These are phyloP conservation scores for Ageneiosus marmoratus DNA, from an alignment of 2,113 vertebrate species.

Conservation along the genomic window DNA sequence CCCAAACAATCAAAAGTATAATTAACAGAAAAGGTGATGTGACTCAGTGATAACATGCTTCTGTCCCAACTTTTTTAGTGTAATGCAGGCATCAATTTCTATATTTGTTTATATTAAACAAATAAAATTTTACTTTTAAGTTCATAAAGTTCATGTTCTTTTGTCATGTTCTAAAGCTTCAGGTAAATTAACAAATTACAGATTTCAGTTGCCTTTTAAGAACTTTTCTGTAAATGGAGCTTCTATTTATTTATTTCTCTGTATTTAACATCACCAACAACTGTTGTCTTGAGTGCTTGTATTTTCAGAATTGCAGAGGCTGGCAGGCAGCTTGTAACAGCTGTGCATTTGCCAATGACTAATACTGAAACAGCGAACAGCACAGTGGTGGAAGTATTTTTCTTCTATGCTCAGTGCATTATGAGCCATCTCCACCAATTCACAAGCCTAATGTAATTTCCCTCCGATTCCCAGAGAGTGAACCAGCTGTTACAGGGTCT, in stretches of 20 bases:
- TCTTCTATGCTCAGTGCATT: constrained; percentile 44
- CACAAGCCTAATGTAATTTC: constrained; percentile 52
- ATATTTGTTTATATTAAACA: too few species aligned
- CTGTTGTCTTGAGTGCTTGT: constrained; percentile 42
- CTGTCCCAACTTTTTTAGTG: too few species aligned
- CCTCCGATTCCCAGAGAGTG: constrained; percentile 42
- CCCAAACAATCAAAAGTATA: too few species aligned
- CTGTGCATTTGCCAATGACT: constrained; percentile 47
- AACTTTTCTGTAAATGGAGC: too few species aligned
- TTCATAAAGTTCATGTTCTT: too few species aligned
- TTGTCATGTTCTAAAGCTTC: too few species aligned
- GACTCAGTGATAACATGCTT: too few species aligned
- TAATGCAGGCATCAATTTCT: too few species aligned
- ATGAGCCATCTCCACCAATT: constrained; percentile 52
- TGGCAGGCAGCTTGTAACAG: constrained; percentile 39
- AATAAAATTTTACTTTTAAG: too few species aligned
- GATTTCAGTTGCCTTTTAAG: too few species aligned
- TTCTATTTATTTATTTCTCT: constrained; percentile 25
- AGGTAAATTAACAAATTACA: too few species aligned
- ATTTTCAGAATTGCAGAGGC: constrained; percentile 36
- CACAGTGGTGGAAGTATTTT: constrained; percentile 26
- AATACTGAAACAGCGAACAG: constrained; percentile 43
- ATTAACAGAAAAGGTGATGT: too few species aligned
- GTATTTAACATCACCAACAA: constrained; percentile 46
- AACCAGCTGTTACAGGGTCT: constrained; percentile 48